Evolutionary conservation across 2,888 invertebrate genomes (phyloP).

Genomic region (Dynastes maya): DNA sequence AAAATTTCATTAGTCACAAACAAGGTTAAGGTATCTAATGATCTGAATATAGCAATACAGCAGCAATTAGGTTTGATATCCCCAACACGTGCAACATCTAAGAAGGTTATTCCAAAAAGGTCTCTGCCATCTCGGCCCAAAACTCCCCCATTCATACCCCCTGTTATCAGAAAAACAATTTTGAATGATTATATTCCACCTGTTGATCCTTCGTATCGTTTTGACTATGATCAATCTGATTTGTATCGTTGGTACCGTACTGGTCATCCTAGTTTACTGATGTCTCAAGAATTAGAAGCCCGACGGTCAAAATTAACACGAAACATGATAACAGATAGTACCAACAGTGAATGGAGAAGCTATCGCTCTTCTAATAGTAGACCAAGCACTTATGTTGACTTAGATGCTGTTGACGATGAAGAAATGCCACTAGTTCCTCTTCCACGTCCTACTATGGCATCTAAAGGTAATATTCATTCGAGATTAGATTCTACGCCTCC

Average conservation of each 20-base stretch:
- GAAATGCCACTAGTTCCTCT: conserved; percentile 62
- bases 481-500: conserved; percentile 70
- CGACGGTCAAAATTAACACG: conserved; percentile 27
- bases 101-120: conserved; percentile 54
- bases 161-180: conserved; percentile 63
- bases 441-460: conserved; percentile 17
- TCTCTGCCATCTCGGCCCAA: conserved; percentile 49
- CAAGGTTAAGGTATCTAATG: conserved; percentile 64
- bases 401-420: conserved; percentile 67
- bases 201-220: conserved; percentile 47
- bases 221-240: conserved; percentile 51
- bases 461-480: conserved; percentile 66
- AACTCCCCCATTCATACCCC: conserved; percentile 48
- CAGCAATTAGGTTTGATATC: conserved; percentile 66
- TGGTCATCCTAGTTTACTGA: conserved; percentile 37
- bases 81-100: conserved; percentile 53
- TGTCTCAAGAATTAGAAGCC: conserved; percentile 35
- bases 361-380: conserved; percentile 48
- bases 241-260: conserved; percentile 54
- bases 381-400: conserved; percentile 62
- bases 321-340: conserved; percentile 30
- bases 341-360: conserved; percentile 53
- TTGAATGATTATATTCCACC: conserved; percentile 62
- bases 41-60: conserved; percentile 67
- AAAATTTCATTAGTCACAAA: conserved; percentile 73